These are phyloP conservation scores for Caenorhabditis sulstoni DNA, from an alignment of 2,888 invertebrate species.

Conservation along the genomic window DNA sequence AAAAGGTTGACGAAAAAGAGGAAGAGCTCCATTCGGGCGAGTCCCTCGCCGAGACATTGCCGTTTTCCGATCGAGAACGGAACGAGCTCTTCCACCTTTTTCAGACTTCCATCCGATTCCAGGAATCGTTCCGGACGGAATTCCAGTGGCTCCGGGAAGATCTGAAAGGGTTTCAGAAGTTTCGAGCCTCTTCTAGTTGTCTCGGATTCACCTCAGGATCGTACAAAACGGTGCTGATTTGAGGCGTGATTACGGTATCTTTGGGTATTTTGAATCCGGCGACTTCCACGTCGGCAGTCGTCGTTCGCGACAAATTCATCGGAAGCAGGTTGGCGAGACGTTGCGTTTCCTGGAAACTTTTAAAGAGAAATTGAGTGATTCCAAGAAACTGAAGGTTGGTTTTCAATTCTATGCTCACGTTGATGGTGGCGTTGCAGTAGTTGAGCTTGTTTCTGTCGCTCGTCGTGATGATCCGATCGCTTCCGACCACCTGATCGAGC, in stretches of 20 bases:
- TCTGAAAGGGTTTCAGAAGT: conserved; percentile 26
- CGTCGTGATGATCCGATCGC: conserved; percentile 57
- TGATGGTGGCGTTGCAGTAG: conserved; percentile 60
- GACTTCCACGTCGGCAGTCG: conserved; percentile 44
- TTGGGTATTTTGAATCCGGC: conserved; percentile 45
- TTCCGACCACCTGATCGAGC: conserved; percentile 56
- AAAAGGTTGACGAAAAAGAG: conserved; percentile 63
- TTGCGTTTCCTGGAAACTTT: conserved; percentile 60
- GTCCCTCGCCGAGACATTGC: conserved; percentile 66
- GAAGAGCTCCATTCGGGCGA: conserved; percentile 64
- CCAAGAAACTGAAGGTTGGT: no score
- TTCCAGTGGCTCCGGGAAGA: conserved; percentile 58
- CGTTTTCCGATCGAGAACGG: conserved; percentile 69
- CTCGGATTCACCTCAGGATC: conserved; percentile 36
- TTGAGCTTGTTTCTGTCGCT: conserved; percentile 46
- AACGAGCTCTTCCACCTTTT: conserved; percentile 57
- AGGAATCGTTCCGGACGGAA: conserved; percentile 34
- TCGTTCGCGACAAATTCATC: conserved; percentile 56
- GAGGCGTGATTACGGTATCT: conserved; percentile 58
- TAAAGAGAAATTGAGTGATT: no score
- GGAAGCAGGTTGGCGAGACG: conserved; percentile 63
- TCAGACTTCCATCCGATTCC: conserved; percentile 38
- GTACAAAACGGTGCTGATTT: conserved; percentile 62
- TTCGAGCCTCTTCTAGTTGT: background rate
- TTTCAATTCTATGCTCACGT: conserved; percentile 32